phyloP scores from a whole-genome alignment of 2,113 vertebrate species.

The Dasyornis broadbenti region DNA sequence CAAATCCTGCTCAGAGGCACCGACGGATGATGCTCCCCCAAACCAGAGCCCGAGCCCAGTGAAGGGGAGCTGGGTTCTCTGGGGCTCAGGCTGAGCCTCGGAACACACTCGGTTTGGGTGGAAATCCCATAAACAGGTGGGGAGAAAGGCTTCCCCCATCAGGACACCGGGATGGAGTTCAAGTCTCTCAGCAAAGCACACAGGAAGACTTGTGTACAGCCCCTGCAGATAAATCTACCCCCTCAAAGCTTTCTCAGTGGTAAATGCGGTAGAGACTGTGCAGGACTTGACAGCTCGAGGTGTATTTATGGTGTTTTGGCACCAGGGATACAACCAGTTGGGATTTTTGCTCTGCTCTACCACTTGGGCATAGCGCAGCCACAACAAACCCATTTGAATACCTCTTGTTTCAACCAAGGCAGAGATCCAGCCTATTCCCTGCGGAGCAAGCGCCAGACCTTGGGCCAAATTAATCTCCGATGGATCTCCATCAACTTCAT shows the following conservation, averaged over 20 bases:
- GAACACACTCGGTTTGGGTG: background rate
- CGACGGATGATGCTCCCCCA: background rate
- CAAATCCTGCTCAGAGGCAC: background rate
- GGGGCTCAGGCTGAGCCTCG: background rate
- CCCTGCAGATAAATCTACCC: background rate
- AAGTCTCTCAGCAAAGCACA: background rate
- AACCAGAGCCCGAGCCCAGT: background rate
- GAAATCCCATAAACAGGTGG: background rate
- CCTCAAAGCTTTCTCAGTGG: background rate
- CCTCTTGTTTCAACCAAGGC: constrained; percentile 29
- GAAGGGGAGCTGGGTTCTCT: background rate
- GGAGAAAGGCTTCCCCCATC: background rate
- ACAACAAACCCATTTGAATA: constrained; percentile 18
- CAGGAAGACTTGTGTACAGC: background rate
- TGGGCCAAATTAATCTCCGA: constrained; percentile 40
- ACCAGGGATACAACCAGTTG: background rate
- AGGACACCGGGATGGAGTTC: background rate
- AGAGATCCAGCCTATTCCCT: constrained; percentile 32
- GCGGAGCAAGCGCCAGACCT: background rate
- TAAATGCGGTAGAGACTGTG: background rate
- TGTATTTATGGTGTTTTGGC: constrained; percentile 5
- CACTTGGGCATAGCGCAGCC: constrained; percentile 27
- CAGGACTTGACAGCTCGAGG: background rate
- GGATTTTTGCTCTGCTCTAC: background rate
- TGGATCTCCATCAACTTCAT: constrained; percentile 18